Evolutionary conservation across 2,888 invertebrate species (phyloP), one percentile per base, ranked within the genome.

Genomic region (Xestia sexstrigata): DNA sequence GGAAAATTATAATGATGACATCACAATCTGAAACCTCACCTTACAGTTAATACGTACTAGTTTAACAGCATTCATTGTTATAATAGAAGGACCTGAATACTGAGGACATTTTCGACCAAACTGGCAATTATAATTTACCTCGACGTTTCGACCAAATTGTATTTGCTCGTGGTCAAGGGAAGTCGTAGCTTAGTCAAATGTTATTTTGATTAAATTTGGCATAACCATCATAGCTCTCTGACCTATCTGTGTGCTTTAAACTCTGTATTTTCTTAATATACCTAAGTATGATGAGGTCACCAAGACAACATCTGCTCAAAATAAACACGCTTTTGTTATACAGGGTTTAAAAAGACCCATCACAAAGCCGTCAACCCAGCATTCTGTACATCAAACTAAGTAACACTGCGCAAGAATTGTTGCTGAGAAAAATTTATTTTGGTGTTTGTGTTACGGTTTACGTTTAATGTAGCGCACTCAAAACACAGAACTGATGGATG

Each of bases 81-180:
- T 30, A 49, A 26, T 9, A 66, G 42, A 30, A 15, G 42, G 15
- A 65, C n/a, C 15, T 17, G 8, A 60, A 0, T 60, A 20, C 11
- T 35, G 11, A 2, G 7, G 7, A 58, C 20, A 39, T 39, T n/a
- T 58, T 60, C n/a, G 20, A n/a, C 69, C n/a, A 47, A 70, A 71
- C 35, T 47, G 13, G 9, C 13, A 70, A 70, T 47, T 72, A 70
- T 8, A 8, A 30, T 35, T 45, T 69, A 45, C 35, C 47, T 35
- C 45, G 20, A 47, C 30, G n/a, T 70, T 70, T 9, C 70, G 35
- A 47, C 70, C 67, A 69, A 39, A 23, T 30, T n/a, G 35, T n/a
- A 35, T 47, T 69, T 69, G 20, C 8, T 69, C n/a, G 45, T n/a
- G 35, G n/a, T 30, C 45, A 47, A 17, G 20, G 35, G 35, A n/a